Evolutionary conservation across 2,113 vertebrate species (phyloP).

Genomic region (Takifugu bimaculatus): DNA sequence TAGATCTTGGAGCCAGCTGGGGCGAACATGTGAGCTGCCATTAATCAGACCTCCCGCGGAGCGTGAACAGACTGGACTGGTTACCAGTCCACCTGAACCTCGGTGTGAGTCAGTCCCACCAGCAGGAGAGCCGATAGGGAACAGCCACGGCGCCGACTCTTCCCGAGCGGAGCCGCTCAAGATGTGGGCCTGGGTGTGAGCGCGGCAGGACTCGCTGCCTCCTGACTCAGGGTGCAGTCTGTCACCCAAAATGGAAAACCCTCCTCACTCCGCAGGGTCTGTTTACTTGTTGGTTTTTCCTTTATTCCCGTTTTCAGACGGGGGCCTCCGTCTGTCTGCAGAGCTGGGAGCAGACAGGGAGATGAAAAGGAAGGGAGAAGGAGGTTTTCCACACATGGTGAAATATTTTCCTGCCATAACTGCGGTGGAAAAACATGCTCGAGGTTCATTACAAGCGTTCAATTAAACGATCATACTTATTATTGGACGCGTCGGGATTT

Average conservation of each 20-base stretch:
- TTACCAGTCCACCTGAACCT: conserved; percentile 50
- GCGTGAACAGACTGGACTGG: conserved; percentile 32
- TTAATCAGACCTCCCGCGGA: conserved; percentile 40
- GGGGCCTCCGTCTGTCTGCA: conserved; percentile 40
- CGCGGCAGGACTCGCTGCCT: conserved; percentile 22
- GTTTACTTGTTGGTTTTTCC: conserved; percentile 18
- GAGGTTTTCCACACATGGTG: conserved; percentile 24
- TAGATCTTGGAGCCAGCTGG: conserved; percentile 30
- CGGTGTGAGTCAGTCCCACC: conserved; percentile 48
- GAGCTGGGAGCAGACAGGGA: conserved; percentile 1
- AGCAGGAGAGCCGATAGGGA: conserved; percentile 37
- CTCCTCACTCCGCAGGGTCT: conserved; percentile 37
- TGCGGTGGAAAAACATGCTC: neutral
- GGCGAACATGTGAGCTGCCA: conserved; percentile 12
- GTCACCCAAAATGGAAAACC: conserved; percentile 54
- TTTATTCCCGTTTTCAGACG: neutral
- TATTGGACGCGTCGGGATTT: neutral
- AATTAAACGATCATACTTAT: neutral
- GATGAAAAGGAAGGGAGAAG: conserved; percentile 31
- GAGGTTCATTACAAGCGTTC: conserved; percentile 21
- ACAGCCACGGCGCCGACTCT: conserved; percentile 33
- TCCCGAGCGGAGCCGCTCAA: conserved; percentile 41
- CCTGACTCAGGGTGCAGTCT: conserved; percentile 59
- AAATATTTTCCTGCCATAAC: conserved; percentile 46
- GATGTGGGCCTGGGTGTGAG: conserved; percentile 35